Conservation (phyloP, 2,797 vertebrate genomes). For the Thaleichthys pacificus region DNA sequence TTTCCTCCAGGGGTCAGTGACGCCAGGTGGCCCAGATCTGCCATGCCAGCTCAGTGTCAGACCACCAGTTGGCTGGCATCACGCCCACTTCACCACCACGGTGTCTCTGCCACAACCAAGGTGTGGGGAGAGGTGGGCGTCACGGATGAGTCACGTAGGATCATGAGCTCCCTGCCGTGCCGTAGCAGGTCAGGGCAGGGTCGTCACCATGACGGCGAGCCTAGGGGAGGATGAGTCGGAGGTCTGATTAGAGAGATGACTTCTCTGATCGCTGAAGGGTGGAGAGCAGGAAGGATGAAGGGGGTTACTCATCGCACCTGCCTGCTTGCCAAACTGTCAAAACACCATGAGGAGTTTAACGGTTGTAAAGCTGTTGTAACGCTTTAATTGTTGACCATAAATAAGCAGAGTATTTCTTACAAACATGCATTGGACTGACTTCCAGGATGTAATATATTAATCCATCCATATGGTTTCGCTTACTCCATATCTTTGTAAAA, state of each 20-base stretch:
- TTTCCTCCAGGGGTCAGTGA: conserved; percentile 50
- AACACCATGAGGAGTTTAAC: conserved; percentile 20
- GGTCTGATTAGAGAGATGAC: conserved; percentile 42
- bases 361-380: neutral
- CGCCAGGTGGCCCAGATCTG: conserved; percentile 57
- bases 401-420: neutral
- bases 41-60: conserved; percentile 53
- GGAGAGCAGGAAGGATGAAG: conserved; percentile 36
- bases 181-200: conserved; percentile 38
- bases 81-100: conserved; percentile 17
- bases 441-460: neutral
- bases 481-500: neutral
- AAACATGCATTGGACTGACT: neutral
- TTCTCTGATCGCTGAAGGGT: conserved; percentile 47
- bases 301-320: conserved; percentile 56
- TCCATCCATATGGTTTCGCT: neutral
- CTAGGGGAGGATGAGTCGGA: conserved; percentile 39
- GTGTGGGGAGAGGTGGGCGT: neutral
- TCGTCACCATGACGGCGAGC: conserved; percentile 20
- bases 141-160: conserved; percentile 32
- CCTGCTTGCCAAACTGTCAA: conserved; percentile 19
- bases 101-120: neutral
- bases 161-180: conserved; percentile 17
- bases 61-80: conserved; percentile 55
- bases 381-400: neutral